Evolutionary conservation across 2,113 vertebrate genomes (phyloP).

Genomic region (Tautogolabrus adspersus): DNA sequence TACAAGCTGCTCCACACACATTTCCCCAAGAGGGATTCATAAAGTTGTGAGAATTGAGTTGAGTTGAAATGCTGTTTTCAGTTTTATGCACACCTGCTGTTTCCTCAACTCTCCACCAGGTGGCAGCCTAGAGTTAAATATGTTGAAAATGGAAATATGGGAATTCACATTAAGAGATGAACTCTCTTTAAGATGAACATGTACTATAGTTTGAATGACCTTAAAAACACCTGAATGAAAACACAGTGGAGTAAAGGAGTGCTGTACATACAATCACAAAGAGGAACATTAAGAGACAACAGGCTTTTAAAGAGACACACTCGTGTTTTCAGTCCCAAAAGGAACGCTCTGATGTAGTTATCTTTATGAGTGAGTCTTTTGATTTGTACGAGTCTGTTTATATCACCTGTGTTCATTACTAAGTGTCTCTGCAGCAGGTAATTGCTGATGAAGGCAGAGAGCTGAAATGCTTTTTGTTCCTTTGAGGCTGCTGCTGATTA

Average conservation of each 20-base stretch:
- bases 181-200: too few species aligned
- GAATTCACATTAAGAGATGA: too few species aligned
- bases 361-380: not conserved
- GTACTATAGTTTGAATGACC: too few species aligned
- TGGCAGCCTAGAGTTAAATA: constrained; percentile 32
- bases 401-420: constrained; percentile 12
- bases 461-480: constrained; percentile 31
- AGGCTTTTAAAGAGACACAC: not conserved
- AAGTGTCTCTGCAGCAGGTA: constrained; percentile 36
- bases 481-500: constrained; percentile 21
- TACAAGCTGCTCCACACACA: too few species aligned
- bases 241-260: too few species aligned
- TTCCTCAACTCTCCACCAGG: constrained; percentile 63
- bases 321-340: too few species aligned
- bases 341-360: not conserved
- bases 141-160: not conserved
- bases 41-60: too few species aligned
- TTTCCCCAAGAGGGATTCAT: too few species aligned
- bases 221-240: too few species aligned
- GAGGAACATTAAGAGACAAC: too few species aligned
- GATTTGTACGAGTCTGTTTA: not conserved
- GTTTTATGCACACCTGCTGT: not conserved
- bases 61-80: not conserved
- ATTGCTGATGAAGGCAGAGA: constrained; percentile 44
- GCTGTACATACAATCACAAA: not conserved